Percentiles rank a stretch among this genome's conserved stretches.
Conservation (phyloP, 2,797 vertebrate genomes). For the Eremophila alpestris region DNA sequence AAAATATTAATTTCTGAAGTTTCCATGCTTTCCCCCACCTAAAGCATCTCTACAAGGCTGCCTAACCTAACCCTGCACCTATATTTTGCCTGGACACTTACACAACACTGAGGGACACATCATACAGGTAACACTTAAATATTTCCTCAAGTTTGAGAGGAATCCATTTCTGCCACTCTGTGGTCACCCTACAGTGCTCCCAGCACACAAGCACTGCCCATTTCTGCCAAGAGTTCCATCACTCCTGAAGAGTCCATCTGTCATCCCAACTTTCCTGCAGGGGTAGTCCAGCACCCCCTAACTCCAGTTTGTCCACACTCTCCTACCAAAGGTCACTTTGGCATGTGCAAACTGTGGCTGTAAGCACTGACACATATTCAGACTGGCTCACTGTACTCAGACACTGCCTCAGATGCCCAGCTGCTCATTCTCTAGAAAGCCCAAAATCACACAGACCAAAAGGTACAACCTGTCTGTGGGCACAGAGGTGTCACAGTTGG, state of each 20-base stretch:
- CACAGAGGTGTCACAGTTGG: background rate
- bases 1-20: background rate
- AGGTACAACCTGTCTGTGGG: background rate
- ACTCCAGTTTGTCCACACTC: background rate
- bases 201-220: rapidly evolving
- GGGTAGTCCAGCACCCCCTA: background rate
- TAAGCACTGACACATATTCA: background rate
- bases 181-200: background rate
- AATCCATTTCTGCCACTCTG: background rate
- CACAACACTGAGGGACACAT: rapidly evolving
- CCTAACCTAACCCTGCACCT: background rate
- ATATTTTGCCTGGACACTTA: background rate
- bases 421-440: background rate
- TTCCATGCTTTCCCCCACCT: background rate
- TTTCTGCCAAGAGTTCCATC: background rate
- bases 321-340: background rate
- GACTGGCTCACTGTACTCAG: background rate
- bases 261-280: background rate
- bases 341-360: background rate
- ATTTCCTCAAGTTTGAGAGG: background rate
- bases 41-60: background rate
- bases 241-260: background rate
- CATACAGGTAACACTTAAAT: background rate
- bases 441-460: background rate
- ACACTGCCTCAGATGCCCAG: background rate